A percentile compares a stretch with the other conserved stretches of the same genome.
These are phyloP conservation scores for Cyphomyrus plagiostoma DNA, from an alignment of 2,113 vertebrate genomes.

Conservation along the genomic window DNA sequence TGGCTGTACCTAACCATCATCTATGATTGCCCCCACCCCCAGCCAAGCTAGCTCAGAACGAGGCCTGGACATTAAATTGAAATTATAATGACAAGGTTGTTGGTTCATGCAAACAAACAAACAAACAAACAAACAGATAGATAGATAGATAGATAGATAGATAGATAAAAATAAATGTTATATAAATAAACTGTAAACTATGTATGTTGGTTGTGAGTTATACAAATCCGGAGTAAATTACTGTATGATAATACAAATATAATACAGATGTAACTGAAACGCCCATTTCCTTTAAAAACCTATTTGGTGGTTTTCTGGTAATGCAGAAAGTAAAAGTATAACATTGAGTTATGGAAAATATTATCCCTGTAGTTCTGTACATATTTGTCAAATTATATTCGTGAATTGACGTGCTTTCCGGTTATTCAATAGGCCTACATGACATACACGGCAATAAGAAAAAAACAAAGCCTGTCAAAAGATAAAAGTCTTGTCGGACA, in stretches of 20 bases:
- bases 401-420: neutral
- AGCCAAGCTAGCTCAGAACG: neutral
- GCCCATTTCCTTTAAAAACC: neutral
- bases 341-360: neutral
- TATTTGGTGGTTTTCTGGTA: neutral
- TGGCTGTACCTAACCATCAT: neutral
- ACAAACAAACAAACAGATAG: too few relatives aligned
- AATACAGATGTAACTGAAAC: neutral
- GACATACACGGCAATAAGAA: neutral
- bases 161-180: neutral
- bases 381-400: neutral
- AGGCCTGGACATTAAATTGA: neutral
- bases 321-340: neutral
- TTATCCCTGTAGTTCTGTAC: neutral
- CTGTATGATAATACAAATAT: neutral
- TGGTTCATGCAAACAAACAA: neutral
- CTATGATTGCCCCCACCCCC: neutral
- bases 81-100: neutral
- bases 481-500: neutral
- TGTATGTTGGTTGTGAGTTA: neutral
- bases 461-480: neutral
- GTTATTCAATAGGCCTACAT: neutral
- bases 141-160: too few relatives aligned
- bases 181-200: neutral
- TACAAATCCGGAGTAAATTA: neutral